These are phyloP conservation scores for Amphilophus citrinellus DNA, from an alignment of 2,113 vertebrate genomes.

Conservation along the genomic window DNA sequence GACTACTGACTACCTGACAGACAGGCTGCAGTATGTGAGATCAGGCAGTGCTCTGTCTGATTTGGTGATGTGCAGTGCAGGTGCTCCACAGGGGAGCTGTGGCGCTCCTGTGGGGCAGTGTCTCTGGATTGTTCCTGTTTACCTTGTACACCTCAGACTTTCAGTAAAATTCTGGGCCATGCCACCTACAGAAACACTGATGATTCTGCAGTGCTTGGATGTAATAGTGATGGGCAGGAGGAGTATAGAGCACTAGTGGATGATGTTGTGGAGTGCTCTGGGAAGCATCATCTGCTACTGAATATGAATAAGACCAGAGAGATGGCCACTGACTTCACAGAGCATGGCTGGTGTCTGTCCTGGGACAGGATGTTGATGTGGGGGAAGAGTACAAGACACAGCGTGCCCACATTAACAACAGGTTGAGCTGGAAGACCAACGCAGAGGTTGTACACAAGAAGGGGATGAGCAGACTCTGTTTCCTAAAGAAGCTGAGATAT, in stretches of 20 bases:
- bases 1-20: too few relatives aligned
- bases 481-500: too few relatives aligned
- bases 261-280: background rate
- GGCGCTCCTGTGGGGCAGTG: too few relatives aligned
- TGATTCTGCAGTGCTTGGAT: background rate
- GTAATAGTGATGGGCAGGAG: background rate
- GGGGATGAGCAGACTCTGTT: too few relatives aligned
- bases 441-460: too few relatives aligned
- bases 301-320: background rate
- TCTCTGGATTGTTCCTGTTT: background rate
- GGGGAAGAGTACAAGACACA: background rate
- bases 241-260: background rate
- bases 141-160: background rate
- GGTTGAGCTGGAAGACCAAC: too few relatives aligned
- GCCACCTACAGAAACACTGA: background rate
- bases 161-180: background rate
- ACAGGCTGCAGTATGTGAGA: too few relatives aligned
- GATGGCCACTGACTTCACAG: too few relatives aligned
- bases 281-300: background rate
- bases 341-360: background rate
- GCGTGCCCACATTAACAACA: too few relatives aligned
- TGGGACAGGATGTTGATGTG: background rate
- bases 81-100: background rate
- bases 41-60: too few relatives aligned
- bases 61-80: background rate